Conservation (phyloP, 2,888 invertebrate species). For the Corbicula japonica region DNA sequence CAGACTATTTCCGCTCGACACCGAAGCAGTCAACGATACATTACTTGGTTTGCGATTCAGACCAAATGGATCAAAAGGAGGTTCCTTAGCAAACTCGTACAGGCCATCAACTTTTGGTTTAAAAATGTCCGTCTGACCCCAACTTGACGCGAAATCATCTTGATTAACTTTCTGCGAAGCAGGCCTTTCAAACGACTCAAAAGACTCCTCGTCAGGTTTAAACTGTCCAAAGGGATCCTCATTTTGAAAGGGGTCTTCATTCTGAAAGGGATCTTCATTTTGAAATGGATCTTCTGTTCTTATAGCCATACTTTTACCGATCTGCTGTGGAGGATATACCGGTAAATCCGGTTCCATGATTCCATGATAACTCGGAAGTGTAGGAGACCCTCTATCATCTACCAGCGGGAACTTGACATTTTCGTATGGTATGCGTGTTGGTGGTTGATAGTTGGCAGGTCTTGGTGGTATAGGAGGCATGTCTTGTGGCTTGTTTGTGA, state of each 20-base stretch:
- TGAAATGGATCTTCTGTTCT: no score
- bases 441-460: slow-evolving; percentile 34
- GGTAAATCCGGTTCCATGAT: slow-evolving; percentile 54
- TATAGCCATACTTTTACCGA: slow-evolving; percentile 1
- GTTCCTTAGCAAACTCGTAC: slow-evolving; percentile 28
- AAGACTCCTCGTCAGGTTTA: slow-evolving; percentile 42
- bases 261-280: slow-evolving; percentile 3
- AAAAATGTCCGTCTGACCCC: no score
- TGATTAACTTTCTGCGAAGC: no score
- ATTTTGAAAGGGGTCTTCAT: slow-evolving; percentile 52
- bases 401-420: slow-evolving; percentile 37
- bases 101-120: slow-evolving; percentile 30
- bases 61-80: slow-evolving; percentile 55
- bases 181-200: no score
- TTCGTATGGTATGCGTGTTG: slow-evolving; percentile 44
- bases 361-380: slow-evolving; percentile 46
- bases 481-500: background rate
- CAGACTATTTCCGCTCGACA: slow-evolving; percentile 43
- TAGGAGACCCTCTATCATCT: slow-evolving; percentile 27
- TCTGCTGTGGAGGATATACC: slow-evolving; percentile 15
- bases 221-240: slow-evolving; percentile 60
- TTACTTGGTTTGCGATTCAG: slow-evolving; percentile 27
- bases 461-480: slow-evolving; percentile 61
- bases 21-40: slow-evolving; percentile 30
- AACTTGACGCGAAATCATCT: no score